Evolutionary conservation across 2,888 invertebrate species (phyloP), one percentile per base, ranked within the genome.

Genomic region (Salpingus planirostris): DNA sequence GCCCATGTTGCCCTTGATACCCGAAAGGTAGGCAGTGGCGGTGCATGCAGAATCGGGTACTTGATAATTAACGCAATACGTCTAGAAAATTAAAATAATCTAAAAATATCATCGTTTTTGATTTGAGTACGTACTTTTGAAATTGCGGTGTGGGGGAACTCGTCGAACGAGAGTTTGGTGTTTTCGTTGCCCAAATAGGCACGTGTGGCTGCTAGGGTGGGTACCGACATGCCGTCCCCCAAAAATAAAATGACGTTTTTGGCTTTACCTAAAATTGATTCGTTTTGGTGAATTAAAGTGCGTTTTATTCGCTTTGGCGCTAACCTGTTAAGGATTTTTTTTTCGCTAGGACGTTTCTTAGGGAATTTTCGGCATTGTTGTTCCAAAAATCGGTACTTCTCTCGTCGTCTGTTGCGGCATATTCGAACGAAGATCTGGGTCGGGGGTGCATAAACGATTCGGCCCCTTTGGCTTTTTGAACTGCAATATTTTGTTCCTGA

Each of bases 161-260:
- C 66, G 46, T 89, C 88, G 49, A 87, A 88, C 30, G 74, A 73
- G 1, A 89, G 66, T 21, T 69, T 64, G 11, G 73, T 61, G 45
- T 84, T 81, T 59, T 87, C 87, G 1, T 85, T 86, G 0, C 85
- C 87, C 8, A 80, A 64, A 48, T 80, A 77, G 0, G 77, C 77
- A 42, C 89, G 70, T 0, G 86, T 75, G 0, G 87, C 86, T 0
- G 84, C 78, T 11, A 86, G 62, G 0, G 90, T 90, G 0, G 86
- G 71, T 27, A 88, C 68, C 14, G 87, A 85, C 88, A 91, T 87
- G 1, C 90, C 90, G 54, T 90, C 90, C 1, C 89, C 90, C 11
- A 91, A 65, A 53, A 88, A 88, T 35, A 89, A 55, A 32, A 89
- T 85, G 1, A 87, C 71, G 60, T 89, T 90, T 57, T 77, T 80